These are phyloP conservation scores for Drosophila putrida DNA, from an alignment of 2,888 invertebrate genomes.

Conservation along the genomic window DNA sequence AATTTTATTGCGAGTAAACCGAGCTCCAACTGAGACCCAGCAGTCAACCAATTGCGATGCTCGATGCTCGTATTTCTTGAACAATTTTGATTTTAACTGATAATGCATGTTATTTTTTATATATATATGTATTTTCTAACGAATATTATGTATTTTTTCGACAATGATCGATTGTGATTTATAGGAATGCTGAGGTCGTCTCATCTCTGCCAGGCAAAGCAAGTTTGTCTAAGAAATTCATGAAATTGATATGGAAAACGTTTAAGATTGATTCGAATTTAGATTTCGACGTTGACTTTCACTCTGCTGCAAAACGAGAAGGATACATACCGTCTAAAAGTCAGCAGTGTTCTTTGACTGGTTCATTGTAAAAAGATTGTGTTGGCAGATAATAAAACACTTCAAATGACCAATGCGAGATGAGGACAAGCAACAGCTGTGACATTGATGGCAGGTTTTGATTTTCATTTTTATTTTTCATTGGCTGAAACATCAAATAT, in stretches of 20 bases:
- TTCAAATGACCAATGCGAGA: conserved; percentile 42
- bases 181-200: conserved; percentile 56
- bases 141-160: conserved; percentile 54
- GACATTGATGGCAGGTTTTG: conserved; percentile 81
- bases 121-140: conserved; percentile 22
- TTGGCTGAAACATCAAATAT: conserved; percentile 78
- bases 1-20: conserved; percentile 65
- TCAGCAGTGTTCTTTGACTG: conserved; percentile 27
- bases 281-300: conserved; percentile 46
- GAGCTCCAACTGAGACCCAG: conserved; percentile 9
- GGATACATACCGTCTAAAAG: neutral
- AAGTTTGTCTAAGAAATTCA: conserved; percentile 36
- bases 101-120: conserved; percentile 30
- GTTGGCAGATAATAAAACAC: conserved; percentile 75
- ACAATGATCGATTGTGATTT: conserved; percentile 82
- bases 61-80: conserved; percentile 18
- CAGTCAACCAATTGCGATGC: conserved; percentile 35
- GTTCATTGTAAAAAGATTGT: conserved; percentile 71
- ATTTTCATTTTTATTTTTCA: conserved; percentile 75
- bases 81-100: conserved; percentile 35
- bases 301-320: conserved; percentile 12
- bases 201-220: neutral
- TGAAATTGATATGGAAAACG: conserved; percentile 71
- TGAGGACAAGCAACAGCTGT: conserved; percentile 34
- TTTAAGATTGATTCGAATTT: conserved; percentile 73